Evolutionary conservation across 23 tunicate genomes (phyloP).

Genomic region (Ascidia mentula): DNA sequence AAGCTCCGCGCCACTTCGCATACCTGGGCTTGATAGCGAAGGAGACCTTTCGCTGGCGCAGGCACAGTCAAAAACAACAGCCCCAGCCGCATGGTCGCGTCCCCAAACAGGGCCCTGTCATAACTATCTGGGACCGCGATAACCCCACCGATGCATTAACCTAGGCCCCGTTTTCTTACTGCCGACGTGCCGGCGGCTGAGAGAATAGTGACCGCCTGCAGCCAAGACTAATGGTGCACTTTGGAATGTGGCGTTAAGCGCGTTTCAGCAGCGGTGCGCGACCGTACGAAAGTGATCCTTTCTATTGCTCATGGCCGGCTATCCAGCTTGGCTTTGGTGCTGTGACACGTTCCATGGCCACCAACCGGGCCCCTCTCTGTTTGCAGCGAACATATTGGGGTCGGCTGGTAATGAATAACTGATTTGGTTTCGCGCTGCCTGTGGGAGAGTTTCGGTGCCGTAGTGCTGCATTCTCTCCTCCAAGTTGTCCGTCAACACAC

Average conservation of each 20-base stretch:
- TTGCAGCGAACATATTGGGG: not conserved
- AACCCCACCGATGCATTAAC: not conserved
- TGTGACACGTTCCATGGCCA: not conserved
- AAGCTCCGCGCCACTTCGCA: constrained; percentile 7
- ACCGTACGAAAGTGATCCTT: not conserved
- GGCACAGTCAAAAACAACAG: constrained; percentile 8
- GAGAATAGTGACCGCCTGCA: not conserved
- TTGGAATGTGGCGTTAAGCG: not conserved
- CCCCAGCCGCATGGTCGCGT: not conserved
- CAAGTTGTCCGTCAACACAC: too few species aligned
- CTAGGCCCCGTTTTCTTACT: not conserved
- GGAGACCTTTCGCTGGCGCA: not conserved
- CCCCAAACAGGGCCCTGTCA: not conserved
- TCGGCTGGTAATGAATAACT: not conserved
- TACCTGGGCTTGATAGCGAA: not conserved
- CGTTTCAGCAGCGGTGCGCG: not conserved
- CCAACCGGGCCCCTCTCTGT: not conserved
- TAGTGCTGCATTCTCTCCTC: too few species aligned
- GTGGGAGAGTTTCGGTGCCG: too few species aligned
- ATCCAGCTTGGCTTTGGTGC: too few species aligned
- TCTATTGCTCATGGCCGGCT: too few species aligned
- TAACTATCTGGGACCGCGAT: not conserved
- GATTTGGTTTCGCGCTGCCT: too few species aligned
- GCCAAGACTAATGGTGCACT: not conserved
- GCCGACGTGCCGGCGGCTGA: not conserved